Evolutionary conservation across 1,140 invertebrate species (phyloP).

Genomic region (Epicauta chinensis): DNA sequence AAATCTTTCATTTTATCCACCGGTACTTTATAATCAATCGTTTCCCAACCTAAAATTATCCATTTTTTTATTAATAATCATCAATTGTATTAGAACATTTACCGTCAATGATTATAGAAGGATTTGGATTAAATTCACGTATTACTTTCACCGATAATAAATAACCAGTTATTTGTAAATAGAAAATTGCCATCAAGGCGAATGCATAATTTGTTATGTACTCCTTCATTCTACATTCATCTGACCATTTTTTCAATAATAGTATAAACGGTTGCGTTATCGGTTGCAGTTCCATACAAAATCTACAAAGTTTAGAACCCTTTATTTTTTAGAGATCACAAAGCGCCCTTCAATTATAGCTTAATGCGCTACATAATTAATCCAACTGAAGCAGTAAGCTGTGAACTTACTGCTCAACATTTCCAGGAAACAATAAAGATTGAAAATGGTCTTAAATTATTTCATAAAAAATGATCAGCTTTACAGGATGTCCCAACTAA

Average conservation of each 20-base stretch:
- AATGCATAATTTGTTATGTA: conserved; percentile 44
- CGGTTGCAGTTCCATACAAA: conserved; percentile 39
- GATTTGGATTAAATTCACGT: conserved; percentile 22
- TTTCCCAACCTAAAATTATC: conserved; percentile 37
- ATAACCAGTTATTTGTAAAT: conserved; percentile 37
- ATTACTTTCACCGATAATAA: conserved; percentile 31
- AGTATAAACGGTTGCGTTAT: conserved; percentile 39
- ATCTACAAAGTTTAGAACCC: too few relatives aligned
- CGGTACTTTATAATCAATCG: conserved; percentile 25
- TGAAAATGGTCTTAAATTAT: too few relatives aligned
- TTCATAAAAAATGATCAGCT: too few relatives aligned
- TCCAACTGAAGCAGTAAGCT: too few relatives aligned
- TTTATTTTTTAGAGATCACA: too few relatives aligned
- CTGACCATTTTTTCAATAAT: conserved; percentile 49
- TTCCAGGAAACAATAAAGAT: too few relatives aligned
- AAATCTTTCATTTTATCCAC: conserved; percentile 20
- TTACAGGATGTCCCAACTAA: too few relatives aligned
- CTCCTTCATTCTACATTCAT: conserved; percentile 34
- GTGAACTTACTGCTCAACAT: too few relatives aligned
- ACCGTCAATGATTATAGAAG: conserved; percentile 28
- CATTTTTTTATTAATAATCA: too few relatives aligned
- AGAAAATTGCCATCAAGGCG: conserved; percentile 44
- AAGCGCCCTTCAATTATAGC: too few relatives aligned
- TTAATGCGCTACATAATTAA: too few relatives aligned
- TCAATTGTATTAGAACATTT: conserved; percentile 5